Conservation (phyloP, 2,113 vertebrate genomes). For the Sminthopsis crassicaudata region DNA sequence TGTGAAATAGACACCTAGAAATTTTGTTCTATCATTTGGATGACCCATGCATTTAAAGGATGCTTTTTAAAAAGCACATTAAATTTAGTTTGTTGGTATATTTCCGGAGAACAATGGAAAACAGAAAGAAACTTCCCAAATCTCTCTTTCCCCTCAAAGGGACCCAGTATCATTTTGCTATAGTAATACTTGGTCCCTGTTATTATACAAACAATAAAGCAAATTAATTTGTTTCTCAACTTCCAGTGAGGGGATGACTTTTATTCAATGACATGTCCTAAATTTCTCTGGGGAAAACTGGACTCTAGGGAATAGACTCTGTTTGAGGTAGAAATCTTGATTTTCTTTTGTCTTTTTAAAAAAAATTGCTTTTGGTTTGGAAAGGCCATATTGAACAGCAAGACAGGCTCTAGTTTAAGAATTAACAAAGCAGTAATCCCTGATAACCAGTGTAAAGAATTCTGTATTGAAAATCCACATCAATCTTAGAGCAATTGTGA, state of each 20-base stretch:
- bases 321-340: not conserved
- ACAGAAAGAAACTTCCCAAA: not conserved
- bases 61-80: not conserved
- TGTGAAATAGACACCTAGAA: not conserved
- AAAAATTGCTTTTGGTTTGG: not conserved
- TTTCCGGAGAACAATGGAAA: not conserved
- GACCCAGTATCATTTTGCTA: not conserved
- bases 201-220: not conserved
- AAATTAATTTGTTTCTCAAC: not conserved
- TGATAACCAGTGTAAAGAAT: not conserved
- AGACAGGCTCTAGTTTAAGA: not conserved
- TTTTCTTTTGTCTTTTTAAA: not conserved
- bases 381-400: not conserved
- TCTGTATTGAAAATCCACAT: not conserved
- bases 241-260: not conserved
- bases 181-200: not conserved
- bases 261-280: not conserved
- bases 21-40: not conserved
- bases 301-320: not conserved
- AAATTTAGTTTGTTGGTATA: not conserved
- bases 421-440: not conserved
- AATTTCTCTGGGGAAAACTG: not conserved
- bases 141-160: not conserved
- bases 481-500: not conserved
- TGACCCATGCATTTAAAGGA: not conserved